Evolutionary conservation across 2,113 vertebrate species (phyloP), one percentile per base, ranked within the genome.

Genomic region (Cyphomyrus discorhynchus): DNA sequence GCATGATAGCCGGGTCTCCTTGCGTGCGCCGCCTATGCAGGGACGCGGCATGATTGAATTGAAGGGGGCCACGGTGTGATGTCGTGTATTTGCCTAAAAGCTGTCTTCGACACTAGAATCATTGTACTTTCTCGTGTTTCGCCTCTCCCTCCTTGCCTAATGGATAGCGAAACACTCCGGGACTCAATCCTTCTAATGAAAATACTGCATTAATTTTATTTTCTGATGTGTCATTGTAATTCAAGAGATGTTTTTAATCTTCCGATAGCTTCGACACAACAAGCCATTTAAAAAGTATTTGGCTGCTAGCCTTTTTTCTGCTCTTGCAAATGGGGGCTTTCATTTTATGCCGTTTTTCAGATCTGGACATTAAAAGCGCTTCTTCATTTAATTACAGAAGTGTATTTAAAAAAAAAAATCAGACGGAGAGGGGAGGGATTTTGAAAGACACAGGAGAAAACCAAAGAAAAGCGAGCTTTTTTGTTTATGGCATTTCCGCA

Each of bases 221-320:
- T 96, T 95, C 95, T 95, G 95, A 95, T 95, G 93, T 95, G 95
- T 95, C 95, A 95, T 95, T 96, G 94, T 96, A 96, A 96, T 96
- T 96, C 95, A 96, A 95, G 94, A 96, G 95, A 96, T 95, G 95
- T 95, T 96, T 96, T 96, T 96, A 97, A 96, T 96, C 96, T 95
- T 94, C 93, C 94, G 93, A 96, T 96, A 95, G 94, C 95, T 95
- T 92, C 92, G 90, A 92, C 93, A 96, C 93, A 95, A 96, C 95
- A 96, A 96, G 95, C 95, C 93, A 95, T 96, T 96, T 96, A 90
- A 95, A 95, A 94, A 95, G 94, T 95, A 95, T 95, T 95, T 96
- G 95, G 95, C 95, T 95, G 93, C 91, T 90, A 92, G 93, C 95
- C 95, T 66, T 88, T 58, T 84, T 80, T 77, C 31, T 89, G 17